Base-by-base conservation (phyloP, 2,888 invertebrate genomes). In the Aquatica leii region DNA sequence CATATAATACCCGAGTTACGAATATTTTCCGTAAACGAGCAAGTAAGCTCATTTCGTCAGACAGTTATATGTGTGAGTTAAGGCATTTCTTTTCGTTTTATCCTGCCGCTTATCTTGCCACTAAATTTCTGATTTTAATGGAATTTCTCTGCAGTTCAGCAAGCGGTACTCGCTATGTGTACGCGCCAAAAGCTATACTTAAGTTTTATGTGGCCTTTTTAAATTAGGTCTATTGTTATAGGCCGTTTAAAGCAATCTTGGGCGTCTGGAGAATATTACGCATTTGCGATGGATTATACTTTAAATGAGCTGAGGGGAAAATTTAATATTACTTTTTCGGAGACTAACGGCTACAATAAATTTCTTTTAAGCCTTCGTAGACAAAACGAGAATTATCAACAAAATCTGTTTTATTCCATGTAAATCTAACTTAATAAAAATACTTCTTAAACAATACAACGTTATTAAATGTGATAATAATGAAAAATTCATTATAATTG, bases 91-190 rank as follows among this genome's bases (percentile, higher is more conserved):
- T 80, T 80, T 79, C 80, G 78, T 78, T 80, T 78, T 79, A 78
- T 78, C 78, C 78, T 76, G 76, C 77, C 78, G 83, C 83, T 84
- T 84, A 84, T 84, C 84, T 84, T 76, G 80, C 80, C 80, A 82
- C 82, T 84, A 84, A 84, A 84, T 84, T 84, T 82, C 82, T 82
- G 82, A 84, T 85, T 85, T 85, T 84, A 84, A 85, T 84, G 84
- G 84, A 82, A 83, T 79, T 81, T 81, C 82, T 78, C 74, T 80
- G 82, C 82, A 82, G 82, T 83, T 81, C 81, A 79, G 69, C 69
- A 73, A 69, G 67, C 73, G 70, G 72, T 70, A 63, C 63, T 52
- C 67, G 64, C 59, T 57, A 63, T 59, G 61, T 65, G 71, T 74
- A 73, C 75, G 76, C 76, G 76, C 77, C 76, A 72, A 78, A 75